Conservation (phyloP, 2,113 vertebrate genomes). For the Rissa tridactyla region DNA sequence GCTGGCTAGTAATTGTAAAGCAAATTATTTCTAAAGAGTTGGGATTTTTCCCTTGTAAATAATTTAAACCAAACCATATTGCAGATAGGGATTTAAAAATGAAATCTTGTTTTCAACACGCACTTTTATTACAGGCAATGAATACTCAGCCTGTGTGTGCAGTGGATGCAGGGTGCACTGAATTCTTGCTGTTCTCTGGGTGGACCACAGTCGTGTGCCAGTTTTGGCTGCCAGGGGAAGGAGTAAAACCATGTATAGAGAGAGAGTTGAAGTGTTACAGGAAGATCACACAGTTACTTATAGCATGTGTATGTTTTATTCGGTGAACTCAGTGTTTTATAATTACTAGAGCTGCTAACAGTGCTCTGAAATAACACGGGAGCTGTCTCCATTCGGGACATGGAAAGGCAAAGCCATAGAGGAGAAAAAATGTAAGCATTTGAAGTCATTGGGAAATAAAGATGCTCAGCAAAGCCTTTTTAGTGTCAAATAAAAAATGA, state of each 20-base stretch:
- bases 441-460: background rate
- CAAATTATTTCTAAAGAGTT: background rate
- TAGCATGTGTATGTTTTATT: background rate
- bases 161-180: background rate
- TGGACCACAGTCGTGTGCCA: rapidly evolving
- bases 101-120: background rate
- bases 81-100: background rate
- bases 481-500: background rate
- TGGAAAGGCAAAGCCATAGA: background rate
- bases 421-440: background rate
- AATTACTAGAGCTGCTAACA: background rate
- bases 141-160: background rate
- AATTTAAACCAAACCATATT: background rate
- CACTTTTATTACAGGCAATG: background rate
- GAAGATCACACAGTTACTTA: background rate
- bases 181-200: background rate
- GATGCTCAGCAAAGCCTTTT: background rate
- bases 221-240: background rate
- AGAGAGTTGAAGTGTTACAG: background rate
- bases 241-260: background rate
- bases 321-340: background rate
- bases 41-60: background rate
- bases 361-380: background rate
- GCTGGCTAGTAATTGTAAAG: background rate
- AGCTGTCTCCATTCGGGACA: background rate